Conservation (phyloP, 2,888 invertebrate genomes). For the Bellardia pandia region DNA sequence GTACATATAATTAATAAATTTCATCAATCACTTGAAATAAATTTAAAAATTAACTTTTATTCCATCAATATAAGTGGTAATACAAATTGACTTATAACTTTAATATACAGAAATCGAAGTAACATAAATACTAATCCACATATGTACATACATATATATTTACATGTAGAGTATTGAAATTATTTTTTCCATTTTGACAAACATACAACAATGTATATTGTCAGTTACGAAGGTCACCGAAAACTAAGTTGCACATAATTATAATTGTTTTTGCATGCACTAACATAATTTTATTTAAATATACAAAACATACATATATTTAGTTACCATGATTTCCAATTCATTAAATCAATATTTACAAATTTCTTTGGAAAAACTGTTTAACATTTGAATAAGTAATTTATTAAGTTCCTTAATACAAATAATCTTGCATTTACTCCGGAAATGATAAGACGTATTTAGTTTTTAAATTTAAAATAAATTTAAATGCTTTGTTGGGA, state of each 20-base stretch:
- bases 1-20: too few relatives aligned
- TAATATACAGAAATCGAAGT: too few relatives aligned
- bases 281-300: background rate
- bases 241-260: background rate
- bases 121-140: too few relatives aligned
- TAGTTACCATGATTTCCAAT: slow-evolving; percentile 57
- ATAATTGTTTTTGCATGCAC: too few relatives aligned
- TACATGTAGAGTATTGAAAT: too few relatives aligned
- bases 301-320: background rate
- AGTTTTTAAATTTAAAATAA: background rate
- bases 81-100: too few relatives aligned
- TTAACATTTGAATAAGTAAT: background rate
- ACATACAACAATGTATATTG: too few relatives aligned
- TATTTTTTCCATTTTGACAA: too few relatives aligned
- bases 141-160: too few relatives aligned
- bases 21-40: too few relatives aligned
- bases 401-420: slow-evolving; percentile 1
- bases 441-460: background rate
- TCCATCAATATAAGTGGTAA: too few relatives aligned
- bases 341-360: slow-evolving; percentile 56
- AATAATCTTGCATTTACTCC: slow-evolving; percentile 32
- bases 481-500: slow-evolving; percentile 82
- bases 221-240: background rate
- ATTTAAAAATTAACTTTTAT: too few relatives aligned
- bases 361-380: slow-evolving; percentile 8